Percentiles rank a stretch among this genome's conserved stretches.
These are phyloP conservation scores for Heliconius cydno DNA, from an alignment of 2,888 invertebrate species.

Conservation along the genomic window DNA sequence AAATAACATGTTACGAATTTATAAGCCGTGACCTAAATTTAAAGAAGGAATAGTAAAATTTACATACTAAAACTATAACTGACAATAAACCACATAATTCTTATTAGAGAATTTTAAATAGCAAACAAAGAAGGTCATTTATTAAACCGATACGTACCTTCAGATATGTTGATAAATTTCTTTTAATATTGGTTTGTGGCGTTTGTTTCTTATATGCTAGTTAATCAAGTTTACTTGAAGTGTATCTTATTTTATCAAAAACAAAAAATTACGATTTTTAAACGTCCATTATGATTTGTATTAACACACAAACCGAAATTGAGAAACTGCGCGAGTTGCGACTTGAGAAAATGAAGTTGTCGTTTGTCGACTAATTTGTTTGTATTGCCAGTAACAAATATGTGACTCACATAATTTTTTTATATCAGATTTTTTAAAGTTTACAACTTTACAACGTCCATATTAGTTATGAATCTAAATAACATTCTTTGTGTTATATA, in stretches of 20 bases:
- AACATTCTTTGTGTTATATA: background rate
- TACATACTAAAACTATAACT: background rate
- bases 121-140: constrained; percentile 52
- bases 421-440: background rate
- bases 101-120: constrained; percentile 25
- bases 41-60: background rate
- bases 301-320: constrained; percentile 61
- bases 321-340: constrained; percentile 46
- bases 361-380: constrained; percentile 2
- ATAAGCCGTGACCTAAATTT: constrained; percentile 12
- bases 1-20: constrained; percentile 32
- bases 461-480: background rate
- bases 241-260: constrained; percentile 46
- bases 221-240: constrained; percentile 10
- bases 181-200: constrained; percentile 3
- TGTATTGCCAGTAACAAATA: constrained; percentile 11
- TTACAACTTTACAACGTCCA: background rate
- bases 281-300: constrained; percentile 63
- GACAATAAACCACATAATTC: background rate
- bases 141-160: constrained; percentile 65
- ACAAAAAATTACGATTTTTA: constrained; percentile 59
- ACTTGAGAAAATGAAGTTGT: constrained; percentile 13
- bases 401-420: background rate
- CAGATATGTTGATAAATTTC: constrained; percentile 47
- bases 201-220: background rate